Conservation (phyloP, 2,797 vertebrate species). For the Oreochromis mossambicus region DNA sequence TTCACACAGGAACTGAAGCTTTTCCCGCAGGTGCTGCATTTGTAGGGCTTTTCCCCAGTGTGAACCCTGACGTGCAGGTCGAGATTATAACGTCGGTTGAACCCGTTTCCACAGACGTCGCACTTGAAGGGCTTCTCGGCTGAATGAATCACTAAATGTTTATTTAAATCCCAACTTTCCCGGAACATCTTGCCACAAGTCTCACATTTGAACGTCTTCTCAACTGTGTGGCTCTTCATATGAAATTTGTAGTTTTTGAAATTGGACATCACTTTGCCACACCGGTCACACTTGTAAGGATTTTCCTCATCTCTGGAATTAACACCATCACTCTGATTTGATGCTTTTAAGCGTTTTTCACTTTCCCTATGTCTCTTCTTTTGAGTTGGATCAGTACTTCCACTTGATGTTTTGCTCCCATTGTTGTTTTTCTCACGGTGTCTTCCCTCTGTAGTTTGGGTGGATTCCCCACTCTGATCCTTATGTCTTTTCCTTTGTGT, state of each 20-base stretch:
- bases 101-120: conserved; percentile 20
- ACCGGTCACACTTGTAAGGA: conserved; percentile 45
- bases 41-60: conserved; percentile 50
- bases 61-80: conserved; percentile 40
- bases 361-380: neutral
- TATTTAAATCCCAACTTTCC: conserved; percentile 54
- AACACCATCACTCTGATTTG: neutral
- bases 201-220: conserved; percentile 38
- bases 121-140: conserved; percentile 46
- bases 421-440: neutral
- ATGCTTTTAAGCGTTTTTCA: neutral
- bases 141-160: conserved; percentile 29
- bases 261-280: conserved; percentile 42
- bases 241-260: conserved; percentile 59
- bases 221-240: conserved; percentile 53
- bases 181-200: conserved; percentile 50
- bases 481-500: neutral
- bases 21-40: conserved; percentile 38
- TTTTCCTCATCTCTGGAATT: neutral
- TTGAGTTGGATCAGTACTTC: neutral
- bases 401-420: neutral
- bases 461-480: neutral
- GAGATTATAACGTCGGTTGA: conserved; percentile 27
- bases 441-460: neutral
- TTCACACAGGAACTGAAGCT: conserved; percentile 25